Conservation (phyloP, 2,888 invertebrate genomes). For the Tenthredo livida region DNA sequence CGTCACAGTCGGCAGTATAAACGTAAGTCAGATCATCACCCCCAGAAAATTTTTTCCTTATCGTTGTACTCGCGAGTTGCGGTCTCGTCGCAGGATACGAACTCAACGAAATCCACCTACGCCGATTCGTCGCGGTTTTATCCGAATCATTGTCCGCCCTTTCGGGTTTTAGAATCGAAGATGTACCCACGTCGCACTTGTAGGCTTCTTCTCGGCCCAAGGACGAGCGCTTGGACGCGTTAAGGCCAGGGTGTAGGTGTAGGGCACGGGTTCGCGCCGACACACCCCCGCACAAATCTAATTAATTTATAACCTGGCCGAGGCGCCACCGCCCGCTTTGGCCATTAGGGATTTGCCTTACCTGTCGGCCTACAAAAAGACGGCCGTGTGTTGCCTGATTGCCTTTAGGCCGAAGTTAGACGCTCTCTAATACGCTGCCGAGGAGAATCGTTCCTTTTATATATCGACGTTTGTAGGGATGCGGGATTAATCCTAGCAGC, state of each 20-base stretch:
- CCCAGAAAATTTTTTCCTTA: background rate
- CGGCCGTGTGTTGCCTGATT: slow-evolving; percentile 45
- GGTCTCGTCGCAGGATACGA: background rate
- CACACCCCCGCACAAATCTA: slow-evolving; percentile 78
- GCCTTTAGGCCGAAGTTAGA: slow-evolving; percentile 28
- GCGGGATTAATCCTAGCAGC: background rate
- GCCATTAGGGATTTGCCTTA: background rate
- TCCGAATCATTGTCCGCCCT: background rate
- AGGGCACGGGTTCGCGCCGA: slow-evolving; percentile 61
- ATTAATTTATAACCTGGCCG: slow-evolving; percentile 76
- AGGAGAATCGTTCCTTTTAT: background rate
- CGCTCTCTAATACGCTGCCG: background rate
- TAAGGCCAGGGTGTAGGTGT: background rate
- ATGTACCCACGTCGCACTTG: background rate
- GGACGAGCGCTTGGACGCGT: slow-evolving; percentile 2
- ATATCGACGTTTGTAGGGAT: slow-evolving; percentile 13
- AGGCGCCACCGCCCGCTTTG: slow-evolving; percentile 71
- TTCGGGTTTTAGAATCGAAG: background rate
- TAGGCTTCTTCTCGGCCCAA: background rate
- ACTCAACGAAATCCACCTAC: too few relatives aligned
- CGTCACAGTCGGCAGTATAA: slow-evolving; percentile 73
- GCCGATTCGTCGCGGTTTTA: too few relatives aligned
- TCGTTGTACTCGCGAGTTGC: background rate
- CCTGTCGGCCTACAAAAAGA: slow-evolving; percentile 55
- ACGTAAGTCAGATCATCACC: slow-evolving; percentile 68